Evolutionary conservation across 2,888 invertebrate species (phyloP).

Genomic region (Helobdella robusta): DNA sequence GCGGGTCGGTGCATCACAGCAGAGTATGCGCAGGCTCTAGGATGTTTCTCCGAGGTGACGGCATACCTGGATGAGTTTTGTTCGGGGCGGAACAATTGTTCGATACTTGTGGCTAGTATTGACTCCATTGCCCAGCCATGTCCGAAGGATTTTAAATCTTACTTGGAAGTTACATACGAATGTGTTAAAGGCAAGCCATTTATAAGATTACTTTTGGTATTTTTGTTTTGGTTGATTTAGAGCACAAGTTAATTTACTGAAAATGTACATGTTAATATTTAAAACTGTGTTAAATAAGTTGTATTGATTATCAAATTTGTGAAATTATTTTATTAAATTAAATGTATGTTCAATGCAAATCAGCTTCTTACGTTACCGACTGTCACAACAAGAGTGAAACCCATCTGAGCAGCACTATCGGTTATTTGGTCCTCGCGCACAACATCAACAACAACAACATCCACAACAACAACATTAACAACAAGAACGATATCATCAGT

Average conservation of each 20-base stretch:
- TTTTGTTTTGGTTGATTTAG: background rate
- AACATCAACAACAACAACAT: background rate
- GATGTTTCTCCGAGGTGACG: slow-evolving; percentile 34
- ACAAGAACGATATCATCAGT: too few species aligned
- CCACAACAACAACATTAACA: too few species aligned
- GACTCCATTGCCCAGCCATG: slow-evolving; percentile 35
- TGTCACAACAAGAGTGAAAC: slow-evolving; percentile 18
- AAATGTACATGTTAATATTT: too few species aligned
- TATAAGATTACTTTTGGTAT: background rate
- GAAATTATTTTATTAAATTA: too few species aligned
- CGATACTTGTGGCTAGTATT: slow-evolving; percentile 31
- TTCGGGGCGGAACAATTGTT: slow-evolving; percentile 30
- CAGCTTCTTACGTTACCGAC: slow-evolving; percentile 25
- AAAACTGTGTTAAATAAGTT: too few species aligned
- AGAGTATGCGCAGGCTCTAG: slow-evolving; percentile 32
- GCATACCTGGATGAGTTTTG: slow-evolving; percentile 29
- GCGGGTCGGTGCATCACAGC: slow-evolving; percentile 33
- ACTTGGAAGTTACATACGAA: slow-evolving; percentile 33
- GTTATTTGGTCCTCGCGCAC: slow-evolving; percentile 22
- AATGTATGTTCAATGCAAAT: background rate
- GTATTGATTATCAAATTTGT: too few species aligned
- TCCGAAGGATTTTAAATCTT: slow-evolving; percentile 34
- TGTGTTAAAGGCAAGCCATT: slow-evolving; percentile 31
- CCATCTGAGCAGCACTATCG: slow-evolving; percentile 1
- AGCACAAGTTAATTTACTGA: too few species aligned